Evolutionary conservation across 2,888 invertebrate genomes (phyloP), one percentile per base, ranked within the genome.

Genomic region (Lutraria lutraria): DNA sequence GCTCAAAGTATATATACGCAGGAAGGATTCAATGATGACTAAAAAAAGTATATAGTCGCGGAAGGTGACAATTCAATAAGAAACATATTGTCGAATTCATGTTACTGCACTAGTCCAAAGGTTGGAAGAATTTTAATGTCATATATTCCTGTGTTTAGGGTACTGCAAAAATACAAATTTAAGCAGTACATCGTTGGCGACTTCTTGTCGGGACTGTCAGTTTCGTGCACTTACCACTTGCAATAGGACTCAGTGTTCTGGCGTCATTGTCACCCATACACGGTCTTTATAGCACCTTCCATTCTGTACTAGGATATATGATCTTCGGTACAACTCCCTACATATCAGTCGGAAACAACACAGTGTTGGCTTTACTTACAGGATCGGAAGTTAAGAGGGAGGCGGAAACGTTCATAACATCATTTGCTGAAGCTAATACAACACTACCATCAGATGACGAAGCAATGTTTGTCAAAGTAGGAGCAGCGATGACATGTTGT

Each of bases 331-430:
- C 95, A 43, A 94, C 93, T 34, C 94, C 92, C 13, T 94, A 94
- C 85, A 89, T 94, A 8, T 94, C 95, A 31, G 93, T 95, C 63
- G 95, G 95, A 56, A 95, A 95, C 21, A 95, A 95, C 89, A 94
- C 95, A 8, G 92, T 95, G 12, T 92, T 94, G 72, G 94, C 95
- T 10, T 90, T 96, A 8, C 93, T 96, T 85, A 94, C 96, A 6
- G 93, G 94, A 34, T 87, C 92, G 6, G 91, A 94, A n/a, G 92
- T 94, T 6, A 90, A 94, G n/a, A 56, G 87, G 19, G 94, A 94
- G n/a, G 87, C 88, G 52, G 83, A 68, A 0, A 85, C 63, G 8
- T 87, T 85, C 79, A 34, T 43, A 56, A 80, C 68, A 25, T 34
- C 54, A 10, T 72, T 81, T 81, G 79, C 52, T 2, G 86, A 80